These are phyloP conservation scores for Sula dactylatra DNA, from an alignment of 2,113 vertebrate genomes.

Conservation along the genomic window DNA sequence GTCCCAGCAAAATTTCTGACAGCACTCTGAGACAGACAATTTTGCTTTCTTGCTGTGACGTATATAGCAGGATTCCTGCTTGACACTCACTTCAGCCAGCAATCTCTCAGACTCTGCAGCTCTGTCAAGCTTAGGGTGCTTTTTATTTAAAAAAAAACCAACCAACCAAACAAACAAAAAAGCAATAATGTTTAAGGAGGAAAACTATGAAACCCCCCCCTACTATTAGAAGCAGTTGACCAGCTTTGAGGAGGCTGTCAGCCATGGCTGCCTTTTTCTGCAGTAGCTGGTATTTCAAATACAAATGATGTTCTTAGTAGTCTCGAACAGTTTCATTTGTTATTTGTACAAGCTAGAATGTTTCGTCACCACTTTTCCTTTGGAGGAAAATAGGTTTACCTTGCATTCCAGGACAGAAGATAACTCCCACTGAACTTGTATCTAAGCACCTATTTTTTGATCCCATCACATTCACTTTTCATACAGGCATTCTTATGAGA, in stretches of 20 bases:
- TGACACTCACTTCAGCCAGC: neutral
- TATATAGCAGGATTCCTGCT: neutral
- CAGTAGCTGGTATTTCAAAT: neutral
- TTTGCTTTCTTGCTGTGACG: neutral
- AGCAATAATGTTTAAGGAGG: neutral
- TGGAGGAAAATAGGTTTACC: neutral
- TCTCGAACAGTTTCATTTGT: neutral
- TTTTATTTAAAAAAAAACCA: too few species aligned
- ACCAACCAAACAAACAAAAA: too few species aligned
- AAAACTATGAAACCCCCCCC: neutral
- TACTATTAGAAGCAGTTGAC: neutral
- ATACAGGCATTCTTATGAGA: neutral
- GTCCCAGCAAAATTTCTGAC: neutral
- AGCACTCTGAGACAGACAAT: neutral
- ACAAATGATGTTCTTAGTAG: neutral
- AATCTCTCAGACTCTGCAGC: neutral
- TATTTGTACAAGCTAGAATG: neutral
- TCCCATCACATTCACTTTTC: neutral
- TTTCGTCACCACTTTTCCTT: conserved; percentile 3
- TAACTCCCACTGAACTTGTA: neutral
- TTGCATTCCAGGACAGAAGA: neutral
- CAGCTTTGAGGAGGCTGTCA: neutral
- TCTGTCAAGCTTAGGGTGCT: neutral
- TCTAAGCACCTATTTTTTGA: neutral
- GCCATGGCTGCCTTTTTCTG: neutral